These are phyloP conservation scores for Ommatoiulus sabulosus DNA, from an alignment of 2,888 invertebrate genomes.

Conservation along the genomic window DNA sequence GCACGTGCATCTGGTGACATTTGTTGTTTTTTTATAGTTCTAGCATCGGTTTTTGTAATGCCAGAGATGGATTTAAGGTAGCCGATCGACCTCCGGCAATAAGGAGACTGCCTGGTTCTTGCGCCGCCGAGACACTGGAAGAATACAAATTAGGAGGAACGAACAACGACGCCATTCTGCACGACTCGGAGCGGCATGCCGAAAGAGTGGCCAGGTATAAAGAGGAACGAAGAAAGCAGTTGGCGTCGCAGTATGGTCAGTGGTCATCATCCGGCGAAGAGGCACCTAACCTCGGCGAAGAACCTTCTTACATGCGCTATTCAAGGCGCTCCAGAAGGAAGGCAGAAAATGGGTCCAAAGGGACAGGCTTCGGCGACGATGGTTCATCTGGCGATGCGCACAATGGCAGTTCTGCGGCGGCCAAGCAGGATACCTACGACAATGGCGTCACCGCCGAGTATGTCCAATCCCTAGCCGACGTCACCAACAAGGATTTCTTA, in stretches of 20 bases:
- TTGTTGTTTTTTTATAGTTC: not conserved
- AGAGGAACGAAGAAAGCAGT: constrained; percentile 78
- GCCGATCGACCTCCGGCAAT: constrained; percentile 39
- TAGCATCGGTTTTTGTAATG: not conserved
- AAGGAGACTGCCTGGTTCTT: constrained; percentile 22
- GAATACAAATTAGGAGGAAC: constrained; percentile 29
- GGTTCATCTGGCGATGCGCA: not conserved
- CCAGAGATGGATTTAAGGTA: constrained; percentile 41
- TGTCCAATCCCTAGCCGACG: not conserved
- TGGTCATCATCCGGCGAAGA: constrained; percentile 67
- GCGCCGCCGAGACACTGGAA: not conserved
- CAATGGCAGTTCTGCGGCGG: not conserved
- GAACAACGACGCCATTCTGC: constrained; percentile 3
- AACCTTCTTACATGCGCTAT: constrained; percentile 60
- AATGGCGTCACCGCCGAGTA: not conserved
- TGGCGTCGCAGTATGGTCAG: constrained; percentile 72
- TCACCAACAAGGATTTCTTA: not conserved
- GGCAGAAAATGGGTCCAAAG: constrained; percentile 11
- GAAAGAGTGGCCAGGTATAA: constrained; percentile 79
- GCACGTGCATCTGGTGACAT: not conserved
- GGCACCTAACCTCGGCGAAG: constrained; percentile 55
- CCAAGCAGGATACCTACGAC: not conserved
- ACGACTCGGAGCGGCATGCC: constrained; percentile 64
- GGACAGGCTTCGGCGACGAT: not conserved
- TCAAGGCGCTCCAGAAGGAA: constrained; percentile 55